Conservation (phyloP, 2,888 invertebrate species). For the Lacanobia oleracea region DNA sequence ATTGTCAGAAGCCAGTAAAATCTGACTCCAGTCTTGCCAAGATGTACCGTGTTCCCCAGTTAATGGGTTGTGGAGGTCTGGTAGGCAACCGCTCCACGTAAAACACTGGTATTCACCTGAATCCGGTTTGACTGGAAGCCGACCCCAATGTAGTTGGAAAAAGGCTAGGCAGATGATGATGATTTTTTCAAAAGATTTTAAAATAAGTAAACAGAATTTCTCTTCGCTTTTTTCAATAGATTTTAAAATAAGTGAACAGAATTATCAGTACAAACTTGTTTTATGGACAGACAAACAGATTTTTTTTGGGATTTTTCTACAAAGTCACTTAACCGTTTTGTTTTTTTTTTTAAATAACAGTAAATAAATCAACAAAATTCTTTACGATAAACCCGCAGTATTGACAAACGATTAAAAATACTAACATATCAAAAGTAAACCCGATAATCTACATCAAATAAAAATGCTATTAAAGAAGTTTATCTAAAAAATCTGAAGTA, state of each 20-base stretch:
- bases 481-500: slow-evolving; percentile 66
- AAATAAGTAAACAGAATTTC: no score
- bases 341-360: slow-evolving; percentile 6
- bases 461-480: slow-evolving; percentile 38
- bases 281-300: neutral
- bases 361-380: slow-evolving; percentile 29
- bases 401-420: slow-evolving; percentile 40
- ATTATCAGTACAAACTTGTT: neutral
- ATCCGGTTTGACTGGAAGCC: no score
- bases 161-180: no score
- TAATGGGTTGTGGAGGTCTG: no score
- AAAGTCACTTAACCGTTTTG: neutral
- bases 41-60: no score
- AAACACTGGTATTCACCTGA: no score
- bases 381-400: slow-evolving; percentile 19
- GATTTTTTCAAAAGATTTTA: no score
- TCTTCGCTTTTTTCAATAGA: neutral
- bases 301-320: neutral
- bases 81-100: no score
- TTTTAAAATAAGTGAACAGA: neutral
- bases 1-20: no score
- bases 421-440: slow-evolving; percentile 38
- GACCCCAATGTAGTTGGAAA: no score
- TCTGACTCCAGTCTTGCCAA: no score
- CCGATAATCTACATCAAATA: slow-evolving; percentile 42